These are phyloP conservation scores for Bambusicola thoracicus DNA, from an alignment of 2,113 vertebrate genomes.

Conservation along the genomic window DNA sequence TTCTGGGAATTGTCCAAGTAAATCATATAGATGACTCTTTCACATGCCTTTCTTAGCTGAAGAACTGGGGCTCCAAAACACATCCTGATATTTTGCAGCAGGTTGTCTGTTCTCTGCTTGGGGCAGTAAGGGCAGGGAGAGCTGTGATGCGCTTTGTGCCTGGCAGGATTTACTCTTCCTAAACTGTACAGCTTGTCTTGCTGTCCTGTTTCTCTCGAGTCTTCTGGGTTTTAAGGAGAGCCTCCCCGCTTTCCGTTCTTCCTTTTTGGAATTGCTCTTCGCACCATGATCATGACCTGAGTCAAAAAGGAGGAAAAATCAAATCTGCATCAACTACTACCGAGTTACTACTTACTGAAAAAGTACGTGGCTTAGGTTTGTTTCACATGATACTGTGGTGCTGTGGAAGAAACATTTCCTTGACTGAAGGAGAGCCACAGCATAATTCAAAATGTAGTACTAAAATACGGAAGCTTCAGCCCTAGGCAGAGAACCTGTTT, in stretches of 20 bases:
- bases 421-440: not conserved
- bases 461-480: not conserved
- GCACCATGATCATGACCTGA: constrained; percentile 23
- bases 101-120: not conserved
- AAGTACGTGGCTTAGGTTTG: not conserved
- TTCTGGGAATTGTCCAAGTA: not conserved
- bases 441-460: not conserved
- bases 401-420: not conserved
- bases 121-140: constrained; percentile 35
- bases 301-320: constrained; percentile 18
- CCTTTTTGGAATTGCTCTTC: constrained; percentile 3
- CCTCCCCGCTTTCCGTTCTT: not conserved
- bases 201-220: constrained; percentile 34
- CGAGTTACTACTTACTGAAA: not conserved
- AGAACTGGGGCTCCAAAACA: not conserved
- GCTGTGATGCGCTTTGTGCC: constrained; percentile 29
- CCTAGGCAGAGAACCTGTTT: not conserved
- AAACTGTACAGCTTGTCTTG: constrained; percentile 45
- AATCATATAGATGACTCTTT: not conserved
- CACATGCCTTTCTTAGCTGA: constrained; percentile 23
- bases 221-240: constrained; percentile 21
- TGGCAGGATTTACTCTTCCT: constrained; percentile 25
- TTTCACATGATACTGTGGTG: not conserved
- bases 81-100: not conserved
- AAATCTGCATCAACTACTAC: not conserved